phyloP scores from a whole-genome alignment of 2,888 invertebrate genomes.

The Tanytarsus gracilentus region DNA sequence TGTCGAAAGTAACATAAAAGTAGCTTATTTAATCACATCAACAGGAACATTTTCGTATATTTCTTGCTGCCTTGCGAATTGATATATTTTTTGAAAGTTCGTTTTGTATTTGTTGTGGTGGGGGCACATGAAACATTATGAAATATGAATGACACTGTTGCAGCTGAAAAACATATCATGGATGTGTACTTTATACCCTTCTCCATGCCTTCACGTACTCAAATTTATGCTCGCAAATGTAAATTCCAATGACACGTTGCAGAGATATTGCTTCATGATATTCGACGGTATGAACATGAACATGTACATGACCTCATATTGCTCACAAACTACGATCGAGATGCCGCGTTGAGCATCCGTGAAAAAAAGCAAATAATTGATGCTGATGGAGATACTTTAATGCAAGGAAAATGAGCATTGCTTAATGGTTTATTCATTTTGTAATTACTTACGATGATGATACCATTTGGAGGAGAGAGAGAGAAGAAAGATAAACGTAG shows the following conservation, averaged over 20 bases:
- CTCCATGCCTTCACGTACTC: slow-evolving; percentile 6
- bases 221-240: slow-evolving; percentile 19
- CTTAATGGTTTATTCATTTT: slow-evolving; percentile 8
- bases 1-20: not conserved
- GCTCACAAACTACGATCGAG: too few species aligned
- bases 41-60: not conserved
- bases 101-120: too few species aligned
- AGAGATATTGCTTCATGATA: slow-evolving; percentile 1
- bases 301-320: not conserved
- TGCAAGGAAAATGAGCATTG: slow-evolving; percentile 5
- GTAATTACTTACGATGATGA: slow-evolving; percentile 10
- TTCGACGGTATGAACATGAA: not conserved
- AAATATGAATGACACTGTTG: slow-evolving; percentile 6
- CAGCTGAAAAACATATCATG: not conserved
- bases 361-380: slow-evolving; percentile 22
- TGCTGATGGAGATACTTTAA: slow-evolving; percentile 21
- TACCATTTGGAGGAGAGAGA: too few species aligned
- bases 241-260: slow-evolving; percentile 14
- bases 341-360: too few species aligned
- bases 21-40: slow-evolving; percentile 9
- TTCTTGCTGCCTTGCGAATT: not conserved
- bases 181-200: slow-evolving; percentile 4
- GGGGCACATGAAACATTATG: too few species aligned
- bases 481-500: too few species aligned
- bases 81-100: too few species aligned